Evolutionary conservation across 1,140 invertebrate species (phyloP).

Genomic region (Trichonephila clavata): DNA sequence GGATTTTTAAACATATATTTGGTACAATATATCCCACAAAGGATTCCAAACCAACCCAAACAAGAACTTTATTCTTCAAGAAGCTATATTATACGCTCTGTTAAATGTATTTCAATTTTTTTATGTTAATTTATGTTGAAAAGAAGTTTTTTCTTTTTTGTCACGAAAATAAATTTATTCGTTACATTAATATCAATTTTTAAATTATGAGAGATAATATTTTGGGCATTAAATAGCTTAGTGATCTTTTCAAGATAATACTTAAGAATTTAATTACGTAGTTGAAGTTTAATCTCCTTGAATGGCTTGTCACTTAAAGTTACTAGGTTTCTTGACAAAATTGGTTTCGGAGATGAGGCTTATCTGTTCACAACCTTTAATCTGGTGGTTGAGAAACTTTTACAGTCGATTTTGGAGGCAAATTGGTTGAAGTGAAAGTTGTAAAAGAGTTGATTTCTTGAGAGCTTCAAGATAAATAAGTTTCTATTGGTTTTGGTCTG

Average conservation of each 20-base stretch:
- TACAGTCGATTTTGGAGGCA: neutral
- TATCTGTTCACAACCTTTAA: neutral
- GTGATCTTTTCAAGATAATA: neutral
- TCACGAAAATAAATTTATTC: neutral
- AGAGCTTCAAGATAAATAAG: neutral
- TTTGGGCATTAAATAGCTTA: neutral
- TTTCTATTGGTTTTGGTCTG: neutral
- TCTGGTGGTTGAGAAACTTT: neutral
- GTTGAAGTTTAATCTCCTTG: neutral
- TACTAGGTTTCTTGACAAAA: neutral
- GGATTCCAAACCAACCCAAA: no score
- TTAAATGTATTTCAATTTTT: no score
- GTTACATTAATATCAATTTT: neutral
- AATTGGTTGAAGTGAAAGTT: neutral
- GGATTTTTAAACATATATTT: no score
- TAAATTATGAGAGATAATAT: neutral
- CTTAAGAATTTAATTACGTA: constrained; percentile 14
- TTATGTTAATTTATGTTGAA: no score
- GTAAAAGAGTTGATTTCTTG: neutral
- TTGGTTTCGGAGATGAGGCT: neutral
- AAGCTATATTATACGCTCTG: no score
- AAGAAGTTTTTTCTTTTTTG: no score
- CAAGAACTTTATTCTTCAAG: no score
- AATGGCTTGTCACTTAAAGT: neutral
- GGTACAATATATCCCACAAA: no score